These are phyloP conservation scores for Andinoacara biseriatus DNA, from an alignment of 2,113 vertebrate genomes.

Conservation along the genomic window DNA sequence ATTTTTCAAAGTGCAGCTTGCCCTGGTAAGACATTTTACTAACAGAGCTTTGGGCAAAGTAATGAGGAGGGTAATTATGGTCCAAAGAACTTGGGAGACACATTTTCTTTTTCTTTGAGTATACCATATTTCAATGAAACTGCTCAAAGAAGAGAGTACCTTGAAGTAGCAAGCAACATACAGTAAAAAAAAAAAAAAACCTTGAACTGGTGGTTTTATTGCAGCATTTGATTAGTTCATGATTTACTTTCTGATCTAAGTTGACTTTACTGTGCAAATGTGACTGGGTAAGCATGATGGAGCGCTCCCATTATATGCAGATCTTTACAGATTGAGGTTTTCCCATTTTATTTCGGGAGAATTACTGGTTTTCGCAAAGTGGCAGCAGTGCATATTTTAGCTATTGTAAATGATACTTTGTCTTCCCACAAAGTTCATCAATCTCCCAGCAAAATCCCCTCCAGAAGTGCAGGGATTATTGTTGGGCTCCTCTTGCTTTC, in stretches of 20 bases:
- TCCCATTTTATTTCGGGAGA: not conserved
- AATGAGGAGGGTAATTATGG: conserved; percentile 37
- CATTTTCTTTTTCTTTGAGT: not conserved
- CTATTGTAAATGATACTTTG: conserved; percentile 32
- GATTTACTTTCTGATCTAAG: not conserved
- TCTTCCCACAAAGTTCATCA: conserved; percentile 36
- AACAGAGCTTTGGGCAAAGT: conserved; percentile 36
- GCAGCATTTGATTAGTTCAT: not conserved
- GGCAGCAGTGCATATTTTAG: conserved; percentile 39
- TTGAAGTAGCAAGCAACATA: not conserved
- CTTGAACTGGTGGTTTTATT: not conserved
- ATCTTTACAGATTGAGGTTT: not conserved
- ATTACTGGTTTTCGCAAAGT: conserved; percentile 32
- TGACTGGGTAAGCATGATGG: not conserved
- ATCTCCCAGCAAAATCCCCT: conserved; percentile 44
- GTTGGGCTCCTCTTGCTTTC: conserved; percentile 3
- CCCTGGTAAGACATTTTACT: conserved; percentile 12
- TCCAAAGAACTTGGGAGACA: conserved; percentile 2
- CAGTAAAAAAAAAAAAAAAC: not conserved
- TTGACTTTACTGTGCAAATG: not conserved
- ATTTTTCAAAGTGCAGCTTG: conserved; percentile 5
- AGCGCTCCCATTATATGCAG: not conserved
- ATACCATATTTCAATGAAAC: conserved; percentile 16
- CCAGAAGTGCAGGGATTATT: conserved; percentile 56
- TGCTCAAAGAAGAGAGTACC: conserved; percentile 3